A percentile compares a stretch with the other conserved stretches of the same genome.
Conservation (phyloP, 1,140 invertebrate genomes). For the Bathynomus jamesi region DNA sequence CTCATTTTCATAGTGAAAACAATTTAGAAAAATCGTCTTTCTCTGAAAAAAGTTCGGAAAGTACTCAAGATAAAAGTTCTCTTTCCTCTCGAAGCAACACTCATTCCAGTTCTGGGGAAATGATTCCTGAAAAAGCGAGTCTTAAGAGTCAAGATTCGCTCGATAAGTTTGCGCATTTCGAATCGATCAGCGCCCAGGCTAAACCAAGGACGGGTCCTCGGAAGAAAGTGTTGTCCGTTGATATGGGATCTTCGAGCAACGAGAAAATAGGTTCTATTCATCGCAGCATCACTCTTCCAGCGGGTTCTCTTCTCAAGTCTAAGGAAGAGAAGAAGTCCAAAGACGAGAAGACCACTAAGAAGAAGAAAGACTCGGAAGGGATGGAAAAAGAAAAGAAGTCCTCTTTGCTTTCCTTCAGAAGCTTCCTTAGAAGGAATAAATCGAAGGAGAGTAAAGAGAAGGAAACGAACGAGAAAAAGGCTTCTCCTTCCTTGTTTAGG, state of each 20-base stretch:
- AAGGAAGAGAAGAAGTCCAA: conserved; percentile 23
- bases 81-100: conserved; percentile 6
- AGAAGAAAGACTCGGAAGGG: conserved; percentile 21
- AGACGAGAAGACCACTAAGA: conserved; percentile 14
- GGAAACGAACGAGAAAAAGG: conserved; percentile 21
- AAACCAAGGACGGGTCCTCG: conserved; percentile 14
- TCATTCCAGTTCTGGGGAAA: conserved; percentile 12
- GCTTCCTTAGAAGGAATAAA: conserved; percentile 30
- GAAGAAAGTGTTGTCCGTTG: conserved; percentile 28
- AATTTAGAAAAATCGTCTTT: not conserved
- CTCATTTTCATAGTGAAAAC: not conserved
- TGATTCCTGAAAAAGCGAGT: conserved; percentile 22
- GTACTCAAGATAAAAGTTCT: not conserved
- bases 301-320: conserved; percentile 16
- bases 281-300: conserved; percentile 29
- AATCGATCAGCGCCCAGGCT: conserved; percentile 24
- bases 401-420: conserved; percentile 28
- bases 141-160: conserved; percentile 29
- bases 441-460: conserved; percentile 11
- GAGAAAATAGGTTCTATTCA: conserved; percentile 23
- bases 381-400: conserved; percentile 26
- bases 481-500: conserved; percentile 32
- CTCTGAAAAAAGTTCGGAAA: not conserved
- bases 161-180: conserved; percentile 35
- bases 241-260: conserved; percentile 10